phyloP scores from a whole-genome alignment of 2,888 invertebrate species.

The Noctua fimbriata region DNA sequence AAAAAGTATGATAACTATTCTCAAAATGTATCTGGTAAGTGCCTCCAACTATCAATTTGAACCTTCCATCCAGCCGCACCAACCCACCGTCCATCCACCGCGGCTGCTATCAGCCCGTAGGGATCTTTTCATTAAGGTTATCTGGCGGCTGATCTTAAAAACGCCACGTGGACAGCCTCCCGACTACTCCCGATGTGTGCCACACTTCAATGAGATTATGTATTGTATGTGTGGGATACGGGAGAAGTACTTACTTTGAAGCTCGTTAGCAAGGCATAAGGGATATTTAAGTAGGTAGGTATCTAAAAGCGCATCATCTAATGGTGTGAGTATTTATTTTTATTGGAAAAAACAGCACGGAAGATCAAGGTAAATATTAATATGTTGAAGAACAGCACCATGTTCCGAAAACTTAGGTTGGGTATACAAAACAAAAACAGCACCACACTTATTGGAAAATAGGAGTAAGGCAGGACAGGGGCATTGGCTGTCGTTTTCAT shows the following conservation, averaged over 20 bases:
- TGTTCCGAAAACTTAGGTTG: not conserved
- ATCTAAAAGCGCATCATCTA: not conserved
- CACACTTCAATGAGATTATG: slow-evolving; percentile 57
- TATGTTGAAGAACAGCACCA: not conserved
- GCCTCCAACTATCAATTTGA: not conserved
- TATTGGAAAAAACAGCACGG: not conserved
- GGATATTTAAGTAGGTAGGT: not conserved
- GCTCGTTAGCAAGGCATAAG: slow-evolving; percentile 33
- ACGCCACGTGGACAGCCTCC: slow-evolving; percentile 80
- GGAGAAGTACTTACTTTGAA: slow-evolving; percentile 39
- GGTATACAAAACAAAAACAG: not conserved
- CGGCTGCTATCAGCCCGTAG: slow-evolving; percentile 73
- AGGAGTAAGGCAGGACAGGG: no score
- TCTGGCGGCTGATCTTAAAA: slow-evolving; percentile 76
- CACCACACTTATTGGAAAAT: no score
- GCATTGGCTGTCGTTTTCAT: not conserved
- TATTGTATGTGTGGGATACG: slow-evolving; percentile 45
- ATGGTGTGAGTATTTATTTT: not conserved
- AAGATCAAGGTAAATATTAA: not conserved
- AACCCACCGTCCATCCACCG: slow-evolving; percentile 20
- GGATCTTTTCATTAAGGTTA: slow-evolving; percentile 90
- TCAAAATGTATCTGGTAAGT: not conserved
- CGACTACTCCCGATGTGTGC: slow-evolving; percentile 54
- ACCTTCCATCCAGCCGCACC: not conserved
- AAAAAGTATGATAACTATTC: not conserved